Evolutionary conservation across 2,888 invertebrate genomes (phyloP).

Genomic region (Synergus laeviventris): DNA sequence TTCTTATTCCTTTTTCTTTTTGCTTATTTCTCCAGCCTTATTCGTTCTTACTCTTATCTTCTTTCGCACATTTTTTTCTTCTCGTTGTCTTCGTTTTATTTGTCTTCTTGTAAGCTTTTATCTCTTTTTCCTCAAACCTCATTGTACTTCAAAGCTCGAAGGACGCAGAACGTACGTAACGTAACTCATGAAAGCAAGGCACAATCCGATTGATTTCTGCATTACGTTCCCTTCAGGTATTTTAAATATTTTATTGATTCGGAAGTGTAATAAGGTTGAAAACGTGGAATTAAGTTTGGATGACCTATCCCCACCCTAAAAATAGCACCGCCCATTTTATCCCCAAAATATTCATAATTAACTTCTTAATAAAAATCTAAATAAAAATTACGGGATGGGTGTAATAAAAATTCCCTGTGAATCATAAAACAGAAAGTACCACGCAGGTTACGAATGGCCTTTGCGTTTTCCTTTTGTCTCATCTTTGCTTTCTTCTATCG

Average conservation of each 20-base stretch:
- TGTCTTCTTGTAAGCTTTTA: neutral
- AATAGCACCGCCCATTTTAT: neutral
- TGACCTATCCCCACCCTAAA: neutral
- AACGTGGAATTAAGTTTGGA: too few species aligned
- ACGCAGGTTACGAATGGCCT: neutral
- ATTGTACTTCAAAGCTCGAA: neutral
- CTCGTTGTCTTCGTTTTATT: neutral
- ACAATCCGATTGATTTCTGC: too few species aligned
- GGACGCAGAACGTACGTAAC: neutral
- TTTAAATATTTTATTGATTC: neutral
- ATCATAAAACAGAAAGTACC: slow-evolving; percentile 16
- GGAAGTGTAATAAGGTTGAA: neutral
- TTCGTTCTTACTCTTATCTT: neutral
- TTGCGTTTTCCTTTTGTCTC: neutral
- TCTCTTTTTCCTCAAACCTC: neutral
- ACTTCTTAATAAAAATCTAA: neutral
- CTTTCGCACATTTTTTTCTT: neutral
- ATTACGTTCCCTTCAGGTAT: neutral
- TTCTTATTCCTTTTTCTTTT: neutral
- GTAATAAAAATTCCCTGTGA: slow-evolving; percentile 7
- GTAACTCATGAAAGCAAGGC: neutral
- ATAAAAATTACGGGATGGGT: neutral
- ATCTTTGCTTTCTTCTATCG: neutral
- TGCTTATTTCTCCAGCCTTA: slow-evolving; percentile 6
- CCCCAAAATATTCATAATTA: too few species aligned